Percentiles rank a stretch among this genome's conserved stretches.
Evolutionary conservation across 2,888 invertebrate species (phyloP).

Genomic region (Bembecia ichneumoniformis): DNA sequence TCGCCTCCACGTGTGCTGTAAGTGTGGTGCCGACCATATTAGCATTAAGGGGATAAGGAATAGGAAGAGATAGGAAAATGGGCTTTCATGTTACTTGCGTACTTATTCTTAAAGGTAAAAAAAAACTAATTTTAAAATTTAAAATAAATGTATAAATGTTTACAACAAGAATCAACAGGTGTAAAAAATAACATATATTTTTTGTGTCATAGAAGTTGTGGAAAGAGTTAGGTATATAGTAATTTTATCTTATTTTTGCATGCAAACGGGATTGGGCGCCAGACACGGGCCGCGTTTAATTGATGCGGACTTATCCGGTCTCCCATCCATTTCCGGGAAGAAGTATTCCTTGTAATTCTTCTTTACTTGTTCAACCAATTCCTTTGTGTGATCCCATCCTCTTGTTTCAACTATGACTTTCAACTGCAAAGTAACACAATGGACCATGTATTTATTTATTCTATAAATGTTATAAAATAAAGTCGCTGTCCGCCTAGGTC

Average conservation of each 20-base stretch:
- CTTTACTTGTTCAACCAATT: constrained; percentile 44
- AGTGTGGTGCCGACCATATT: no score
- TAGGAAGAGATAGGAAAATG: no score
- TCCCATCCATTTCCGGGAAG: constrained; percentile 42
- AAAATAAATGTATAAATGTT: no score
- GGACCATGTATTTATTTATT: no score
- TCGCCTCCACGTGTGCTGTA: no score
- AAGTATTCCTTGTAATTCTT: constrained; percentile 76
- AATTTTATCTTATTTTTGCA: constrained; percentile 43
- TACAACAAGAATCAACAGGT: not conserved
- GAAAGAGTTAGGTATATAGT: not conserved
- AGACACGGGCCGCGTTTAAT: constrained; percentile 51
- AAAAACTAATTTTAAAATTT: no score
- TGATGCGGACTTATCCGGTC: constrained; percentile 22
- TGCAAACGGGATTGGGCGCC: constrained; percentile 58
- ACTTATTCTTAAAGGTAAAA: no score
- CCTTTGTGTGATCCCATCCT: constrained; percentile 82
- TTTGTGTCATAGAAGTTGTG: not conserved
- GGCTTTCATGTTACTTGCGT: no score
- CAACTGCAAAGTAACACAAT: constrained; percentile 66
- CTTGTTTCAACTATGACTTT: constrained; percentile 91
- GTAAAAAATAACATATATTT: not conserved
- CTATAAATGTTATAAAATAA: no score
- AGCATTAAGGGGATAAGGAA: no score
- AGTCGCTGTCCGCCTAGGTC: no score